A percentile compares a stretch with the other conserved stretches of the same genome.
Conservation (phyloP, 2,797 vertebrate species). For the Taeniopygia guttata region DNA sequence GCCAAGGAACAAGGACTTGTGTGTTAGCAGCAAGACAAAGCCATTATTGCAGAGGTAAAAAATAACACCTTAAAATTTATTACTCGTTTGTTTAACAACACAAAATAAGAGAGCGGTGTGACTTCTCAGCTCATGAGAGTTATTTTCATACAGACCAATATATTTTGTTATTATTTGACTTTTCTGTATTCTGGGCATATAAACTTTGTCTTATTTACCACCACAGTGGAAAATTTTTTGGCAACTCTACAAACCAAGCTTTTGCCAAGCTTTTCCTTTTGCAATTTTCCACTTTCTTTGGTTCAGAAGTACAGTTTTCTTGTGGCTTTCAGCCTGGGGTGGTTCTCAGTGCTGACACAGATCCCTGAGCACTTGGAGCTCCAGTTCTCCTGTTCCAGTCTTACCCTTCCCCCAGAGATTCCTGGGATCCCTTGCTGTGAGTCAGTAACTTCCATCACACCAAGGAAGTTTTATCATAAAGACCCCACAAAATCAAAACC, state of each 20-base stretch:
- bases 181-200: not conserved
- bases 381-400: not conserved
- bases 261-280: not conserved
- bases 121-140: not conserved
- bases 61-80: not conserved
- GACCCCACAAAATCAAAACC: not conserved
- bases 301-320: not conserved
- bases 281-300: not conserved
- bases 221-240: not conserved
- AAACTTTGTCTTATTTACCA: not conserved
- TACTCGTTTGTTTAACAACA: not conserved
- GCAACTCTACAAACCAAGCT: not conserved
- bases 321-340: not conserved
- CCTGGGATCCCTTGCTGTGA: not conserved
- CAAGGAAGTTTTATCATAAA: not conserved
- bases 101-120: not conserved
- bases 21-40: not conserved
- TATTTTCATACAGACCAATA: not conserved
- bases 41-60: not conserved
- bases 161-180: not conserved
- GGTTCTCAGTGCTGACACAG: not conserved
- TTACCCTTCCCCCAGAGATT: not conserved
- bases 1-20: not conserved
- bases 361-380: not conserved
- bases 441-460: not conserved